A percentile compares a stretch with the other conserved stretches of the same genome.
Conservation (phyloP, 1,140 invertebrate species). For the Steinernema khuongi region DNA sequence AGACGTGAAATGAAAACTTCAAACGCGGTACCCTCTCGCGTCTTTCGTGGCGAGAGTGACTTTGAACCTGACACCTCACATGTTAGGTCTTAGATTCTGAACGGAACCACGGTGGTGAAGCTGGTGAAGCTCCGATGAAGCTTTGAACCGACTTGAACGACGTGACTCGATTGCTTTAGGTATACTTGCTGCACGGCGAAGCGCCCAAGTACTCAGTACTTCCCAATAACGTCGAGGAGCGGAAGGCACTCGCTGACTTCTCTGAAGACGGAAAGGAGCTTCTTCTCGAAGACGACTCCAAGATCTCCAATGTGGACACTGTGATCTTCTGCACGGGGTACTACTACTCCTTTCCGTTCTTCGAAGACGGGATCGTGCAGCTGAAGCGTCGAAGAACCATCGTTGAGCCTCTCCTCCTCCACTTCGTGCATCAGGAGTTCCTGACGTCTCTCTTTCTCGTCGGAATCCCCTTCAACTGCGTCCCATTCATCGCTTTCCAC, state of each 20-base stretch:
- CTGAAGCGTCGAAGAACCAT: slow-evolving; percentile 69
- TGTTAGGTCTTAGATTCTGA: too few species aligned
- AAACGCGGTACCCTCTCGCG: too few species aligned
- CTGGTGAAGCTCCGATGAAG: too few species aligned
- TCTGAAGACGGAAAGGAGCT: slow-evolving; percentile 20
- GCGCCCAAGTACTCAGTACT: slow-evolving; percentile 26
- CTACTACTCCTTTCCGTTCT: slow-evolving; percentile 59
- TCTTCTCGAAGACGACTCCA: slow-evolving; percentile 24
- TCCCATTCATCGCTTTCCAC: slow-evolving; percentile 79
- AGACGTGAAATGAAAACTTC: too few species aligned
- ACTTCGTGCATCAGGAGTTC: slow-evolving; percentile 73
- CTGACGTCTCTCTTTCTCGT: slow-evolving; percentile 72
- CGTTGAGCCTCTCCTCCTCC: slow-evolving; percentile 78
- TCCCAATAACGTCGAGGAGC: slow-evolving; percentile 27
- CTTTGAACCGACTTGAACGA: too few species aligned
- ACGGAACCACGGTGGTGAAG: too few species aligned
- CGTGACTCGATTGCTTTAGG: slow-evolving; percentile 17
- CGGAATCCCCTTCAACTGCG: slow-evolving; percentile 72
- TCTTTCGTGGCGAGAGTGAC: too few species aligned
- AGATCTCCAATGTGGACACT: slow-evolving; percentile 52
- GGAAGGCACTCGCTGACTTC: neutral
- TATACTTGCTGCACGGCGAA: slow-evolving; percentile 24
- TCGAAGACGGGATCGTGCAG: slow-evolving; percentile 52
- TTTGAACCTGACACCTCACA: too few species aligned
- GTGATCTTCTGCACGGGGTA: slow-evolving; percentile 63